These are phyloP conservation scores for Epizoanthus stellaris DNA, from an alignment of 92 coral and sea anemone species.

Conservation along the genomic window DNA sequence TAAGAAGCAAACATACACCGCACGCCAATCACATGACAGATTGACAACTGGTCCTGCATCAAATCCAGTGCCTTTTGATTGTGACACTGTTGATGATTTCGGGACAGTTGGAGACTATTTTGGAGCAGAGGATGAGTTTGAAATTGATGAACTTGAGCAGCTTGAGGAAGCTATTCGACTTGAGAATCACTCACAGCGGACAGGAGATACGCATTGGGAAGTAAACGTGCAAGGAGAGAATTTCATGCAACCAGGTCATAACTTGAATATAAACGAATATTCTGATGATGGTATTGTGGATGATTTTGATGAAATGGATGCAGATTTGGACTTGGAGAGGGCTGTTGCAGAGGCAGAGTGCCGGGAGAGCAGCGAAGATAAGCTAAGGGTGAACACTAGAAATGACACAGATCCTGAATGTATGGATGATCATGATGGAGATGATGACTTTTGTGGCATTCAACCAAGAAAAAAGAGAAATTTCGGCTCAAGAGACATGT, in stretches of 20 bases:
- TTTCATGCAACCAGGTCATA: background rate
- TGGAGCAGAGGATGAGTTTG: constrained; percentile 70
- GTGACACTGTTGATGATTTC: constrained; percentile 32
- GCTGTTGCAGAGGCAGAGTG: constrained; percentile 26
- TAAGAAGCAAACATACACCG: background rate
- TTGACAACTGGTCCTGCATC: background rate
- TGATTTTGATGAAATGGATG: constrained; percentile 42
- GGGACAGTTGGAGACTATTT: constrained; percentile 54
- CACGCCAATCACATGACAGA: background rate
- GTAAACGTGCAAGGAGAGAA: background rate
- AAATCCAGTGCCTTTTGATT: constrained; percentile 34
- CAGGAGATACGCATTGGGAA: background rate
- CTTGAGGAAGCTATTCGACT: constrained; percentile 51
- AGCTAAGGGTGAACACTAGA: background rate
- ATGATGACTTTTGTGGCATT: constrained; percentile 18
- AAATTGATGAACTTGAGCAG: constrained; percentile 71
- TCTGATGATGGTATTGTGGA: constrained; percentile 36
- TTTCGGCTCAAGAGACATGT: background rate
- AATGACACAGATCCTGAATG: background rate
- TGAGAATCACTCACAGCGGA: constrained; percentile 13
- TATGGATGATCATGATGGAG: constrained; percentile 41
- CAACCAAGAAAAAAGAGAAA: constrained; percentile 26
- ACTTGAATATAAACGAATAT: constrained; percentile 32
- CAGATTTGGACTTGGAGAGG: constrained; percentile 30
- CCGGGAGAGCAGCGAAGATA: background rate